phyloP scores from a whole-genome alignment of 35 echinoderm and acorn worm species.

The Holothuria glaberrima region DNA sequence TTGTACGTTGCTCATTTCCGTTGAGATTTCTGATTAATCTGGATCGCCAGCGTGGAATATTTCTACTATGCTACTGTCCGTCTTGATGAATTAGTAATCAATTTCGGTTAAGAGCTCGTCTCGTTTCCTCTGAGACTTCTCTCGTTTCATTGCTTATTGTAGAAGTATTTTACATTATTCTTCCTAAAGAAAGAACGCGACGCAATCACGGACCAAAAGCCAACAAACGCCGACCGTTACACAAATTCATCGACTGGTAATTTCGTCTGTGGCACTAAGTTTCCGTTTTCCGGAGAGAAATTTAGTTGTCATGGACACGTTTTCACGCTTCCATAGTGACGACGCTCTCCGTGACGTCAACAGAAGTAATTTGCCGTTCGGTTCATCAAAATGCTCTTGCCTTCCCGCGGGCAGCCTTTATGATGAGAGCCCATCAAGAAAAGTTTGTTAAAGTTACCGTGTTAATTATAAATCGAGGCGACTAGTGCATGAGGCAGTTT shows the following conservation, averaged over 20 bases:
- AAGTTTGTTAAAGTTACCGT: no score
- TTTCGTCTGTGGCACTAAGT: slow-evolving; percentile 18
- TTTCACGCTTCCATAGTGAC: slow-evolving; percentile 29
- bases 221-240: background rate
- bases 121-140: no score
- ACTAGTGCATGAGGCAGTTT: no score
- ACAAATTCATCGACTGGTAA: slow-evolving; percentile 27
- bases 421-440: slow-evolving; percentile 8
- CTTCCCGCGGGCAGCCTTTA: background rate
- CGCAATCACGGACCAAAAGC: background rate
- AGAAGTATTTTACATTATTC: no score
- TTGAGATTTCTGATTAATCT: no score
- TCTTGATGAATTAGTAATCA: no score
- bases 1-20: no score
- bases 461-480: no score
- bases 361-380: slow-evolving; percentile 8
- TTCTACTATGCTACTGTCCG: no score
- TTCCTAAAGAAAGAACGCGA: background rate
- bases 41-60: no score
- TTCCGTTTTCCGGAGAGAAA: slow-evolving; percentile 44
- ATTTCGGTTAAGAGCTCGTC: no score
- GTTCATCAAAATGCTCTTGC: slow-evolving; percentile 23
- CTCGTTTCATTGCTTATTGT: no score
- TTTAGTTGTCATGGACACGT: slow-evolving; percentile 48
- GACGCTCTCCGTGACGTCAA: slow-evolving; percentile 41